A percentile compares a stretch with the other conserved stretches of the same genome.
These are phyloP conservation scores for Addax nasomaculatus DNA, from an alignment of 2,113 vertebrate species.

Conservation along the genomic window DNA sequence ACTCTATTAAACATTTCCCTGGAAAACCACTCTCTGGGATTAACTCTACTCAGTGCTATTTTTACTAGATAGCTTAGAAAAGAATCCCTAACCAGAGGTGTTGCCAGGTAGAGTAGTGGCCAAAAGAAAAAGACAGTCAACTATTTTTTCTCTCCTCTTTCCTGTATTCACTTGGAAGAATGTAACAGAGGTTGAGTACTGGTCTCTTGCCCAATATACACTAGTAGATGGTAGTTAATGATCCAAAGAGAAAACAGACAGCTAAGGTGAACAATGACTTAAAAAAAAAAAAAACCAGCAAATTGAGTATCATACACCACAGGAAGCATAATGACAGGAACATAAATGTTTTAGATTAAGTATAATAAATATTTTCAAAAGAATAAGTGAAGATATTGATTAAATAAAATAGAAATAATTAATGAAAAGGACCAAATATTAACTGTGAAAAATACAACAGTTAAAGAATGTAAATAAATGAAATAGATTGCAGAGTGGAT, in stretches of 20 bases:
- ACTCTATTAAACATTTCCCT: not conserved
- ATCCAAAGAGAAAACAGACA: not conserved
- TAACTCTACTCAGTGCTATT: not conserved
- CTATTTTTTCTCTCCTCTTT: not conserved
- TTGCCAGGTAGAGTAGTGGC: not conserved
- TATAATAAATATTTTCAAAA: not conserved
- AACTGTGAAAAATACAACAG: not conserved
- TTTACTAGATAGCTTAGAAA: not conserved
- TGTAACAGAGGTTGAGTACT: not conserved
- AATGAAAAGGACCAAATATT: not conserved
- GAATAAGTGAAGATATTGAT: not conserved
- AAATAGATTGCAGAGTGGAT: not conserved
- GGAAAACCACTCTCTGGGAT: not conserved
- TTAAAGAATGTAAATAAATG: not conserved
- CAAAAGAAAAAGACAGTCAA: not conserved
- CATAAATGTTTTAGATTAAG: not conserved
- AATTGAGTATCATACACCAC: not conserved
- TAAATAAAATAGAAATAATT: constrained; percentile 1
- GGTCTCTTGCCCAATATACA: not conserved
- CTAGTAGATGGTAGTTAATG: not conserved
- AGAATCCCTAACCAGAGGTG: not conserved
- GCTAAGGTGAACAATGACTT: not conserved
- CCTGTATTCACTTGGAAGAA: not conserved
- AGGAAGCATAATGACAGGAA: not conserved
- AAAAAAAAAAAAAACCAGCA: not conserved